A percentile compares a stretch with the other conserved stretches of the same genome.
phyloP scores from a whole-genome alignment of 2,113 vertebrate genomes.

The Rhodinocichla rosea region DNA sequence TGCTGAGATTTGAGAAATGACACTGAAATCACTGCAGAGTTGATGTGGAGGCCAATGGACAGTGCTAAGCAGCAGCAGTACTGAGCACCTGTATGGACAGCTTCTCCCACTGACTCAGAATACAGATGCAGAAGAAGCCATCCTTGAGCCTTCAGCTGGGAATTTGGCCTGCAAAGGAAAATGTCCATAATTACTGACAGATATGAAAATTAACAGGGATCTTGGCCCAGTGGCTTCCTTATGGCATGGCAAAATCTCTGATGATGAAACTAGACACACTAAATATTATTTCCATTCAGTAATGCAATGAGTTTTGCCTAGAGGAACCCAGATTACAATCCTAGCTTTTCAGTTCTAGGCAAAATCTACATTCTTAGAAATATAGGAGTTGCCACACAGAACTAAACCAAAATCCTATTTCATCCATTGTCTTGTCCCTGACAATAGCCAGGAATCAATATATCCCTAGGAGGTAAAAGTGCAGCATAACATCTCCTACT shows the following conservation, averaged over 20 bases:
- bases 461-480: background rate
- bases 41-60: background rate
- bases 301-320: background rate
- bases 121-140: background rate
- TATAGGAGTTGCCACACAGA: background rate
- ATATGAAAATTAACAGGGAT: background rate
- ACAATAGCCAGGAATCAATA: background rate
- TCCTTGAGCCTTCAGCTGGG: background rate
- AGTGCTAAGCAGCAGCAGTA: background rate
- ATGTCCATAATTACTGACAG: background rate
- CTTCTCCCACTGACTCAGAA: background rate
- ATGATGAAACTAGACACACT: background rate
- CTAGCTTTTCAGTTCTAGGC: background rate
- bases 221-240: background rate
- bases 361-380: background rate
- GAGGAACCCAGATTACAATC: rapidly evolving
- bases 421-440: background rate
- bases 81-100: background rate
- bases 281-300: background rate
- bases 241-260: background rate
- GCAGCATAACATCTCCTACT: background rate
- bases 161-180: background rate
- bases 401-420: background rate
- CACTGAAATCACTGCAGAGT: background rate
- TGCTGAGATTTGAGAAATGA: background rate